Evolutionary conservation across 2,113 vertebrate species (phyloP).

Genomic region (Plecturocebus donacophilus): DNA sequence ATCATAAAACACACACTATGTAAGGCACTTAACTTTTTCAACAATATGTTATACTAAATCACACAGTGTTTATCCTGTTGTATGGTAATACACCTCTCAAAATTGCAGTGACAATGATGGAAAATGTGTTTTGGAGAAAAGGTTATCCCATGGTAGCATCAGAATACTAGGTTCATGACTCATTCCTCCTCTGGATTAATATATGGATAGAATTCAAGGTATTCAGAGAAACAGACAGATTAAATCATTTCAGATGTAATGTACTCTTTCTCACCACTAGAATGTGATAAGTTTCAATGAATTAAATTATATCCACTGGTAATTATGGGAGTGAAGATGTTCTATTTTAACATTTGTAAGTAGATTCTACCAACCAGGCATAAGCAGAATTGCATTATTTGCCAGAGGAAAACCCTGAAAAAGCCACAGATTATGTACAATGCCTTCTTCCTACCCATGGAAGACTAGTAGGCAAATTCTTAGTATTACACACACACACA

Average conservation of each 20-base stretch:
- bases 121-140: not conserved
- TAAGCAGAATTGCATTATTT: not conserved
- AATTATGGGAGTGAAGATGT: not conserved
- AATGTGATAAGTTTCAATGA: not conserved
- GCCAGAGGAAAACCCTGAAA: not conserved
- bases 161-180: not conserved
- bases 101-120: not conserved
- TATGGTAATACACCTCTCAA: not conserved
- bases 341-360: not conserved
- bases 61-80: not conserved
- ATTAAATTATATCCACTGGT: not conserved
- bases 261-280: not conserved
- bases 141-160: not conserved
- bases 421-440: not conserved
- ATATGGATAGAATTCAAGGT: not conserved
- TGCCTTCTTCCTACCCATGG: not conserved
- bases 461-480: not conserved
- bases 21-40: not conserved
- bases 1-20: not conserved
- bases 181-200: not conserved
- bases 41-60: not conserved
- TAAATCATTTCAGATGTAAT: not conserved
- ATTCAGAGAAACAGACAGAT: not conserved
- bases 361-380: not conserved
- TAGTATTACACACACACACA: not conserved